These are phyloP conservation scores for rabbit (Oryctolagus cuniculus) DNA, from an alignment of 2,113 vertebrate genomes.

Conservation along the genomic window mOryCun1.1 NC_091450.1:45874501-45875000, in stretches of 20 bases:
- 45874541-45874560: background rate
- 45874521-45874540: too few relatives aligned
- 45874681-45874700: background rate
- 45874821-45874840: rapidly evolving
- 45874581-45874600: background rate
- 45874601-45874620: background rate
- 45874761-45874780: background rate
- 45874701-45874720: background rate
- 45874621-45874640: background rate
- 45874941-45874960: background rate
- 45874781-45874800: background rate
- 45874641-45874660: background rate
- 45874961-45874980: too few relatives aligned
- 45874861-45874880: background rate
- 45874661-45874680: too few relatives aligned
- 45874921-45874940: background rate
- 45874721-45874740: background rate
- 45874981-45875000: background rate
- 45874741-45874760: background rate
- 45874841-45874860: background rate
- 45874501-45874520: background rate
- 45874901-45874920: background rate
- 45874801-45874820: background rate
- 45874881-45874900: background rate
- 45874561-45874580: too few relatives aligned